Evolutionary conservation across 2,113 vertebrate genomes (phyloP), one percentile per base, ranked within the genome.

Genomic region (Gasterosteus aculeatus): DNA sequence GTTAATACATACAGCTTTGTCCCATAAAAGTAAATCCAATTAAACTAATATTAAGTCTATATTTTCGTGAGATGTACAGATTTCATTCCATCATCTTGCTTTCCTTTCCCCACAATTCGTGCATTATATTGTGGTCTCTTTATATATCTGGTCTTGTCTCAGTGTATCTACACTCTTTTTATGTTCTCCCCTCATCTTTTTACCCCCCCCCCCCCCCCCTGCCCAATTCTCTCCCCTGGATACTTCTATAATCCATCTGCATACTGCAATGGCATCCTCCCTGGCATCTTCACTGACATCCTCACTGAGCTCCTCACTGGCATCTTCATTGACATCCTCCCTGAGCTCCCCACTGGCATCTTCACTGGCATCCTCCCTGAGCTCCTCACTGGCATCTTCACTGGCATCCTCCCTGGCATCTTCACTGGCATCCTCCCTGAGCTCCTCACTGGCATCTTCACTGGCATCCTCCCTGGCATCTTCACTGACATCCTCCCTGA

Each of bases 181-280:
- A 62, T 62, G 59, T 39, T 41, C 77, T 74, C 42, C 68, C 73
- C 72, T 85, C 87, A 79, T 91, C 85, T 73, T 78, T 85, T 89
- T 84, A 86, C 87, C 80, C 82, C 83, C 82, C 68, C 71, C 74
- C 84, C 83, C 87, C 80, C 82, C 83, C 82, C 68, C 71, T 77
- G 85, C 83, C 86, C 61, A 19, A 77, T 61, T 62, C 69, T 85
- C 63, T 26, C 22, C 22, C 69, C 64, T 60, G 68, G 41, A 64
- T 86, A 56, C 44, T 58, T 77, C 64, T 66, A 82, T 62, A 69
- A 67, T 82, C 72, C 72, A 56, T 79, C 66, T 64, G 61, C 65
- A 66, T 60, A 79, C 63, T 51, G 47, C 22, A 63, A 66, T 65
- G 49, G 74, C 61, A 59, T 72, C 22, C 56, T 71, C 69, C 33